Evolutionary conservation across 2,888 invertebrate genomes (phyloP).

Genomic region (Apodemia duryi): DNA sequence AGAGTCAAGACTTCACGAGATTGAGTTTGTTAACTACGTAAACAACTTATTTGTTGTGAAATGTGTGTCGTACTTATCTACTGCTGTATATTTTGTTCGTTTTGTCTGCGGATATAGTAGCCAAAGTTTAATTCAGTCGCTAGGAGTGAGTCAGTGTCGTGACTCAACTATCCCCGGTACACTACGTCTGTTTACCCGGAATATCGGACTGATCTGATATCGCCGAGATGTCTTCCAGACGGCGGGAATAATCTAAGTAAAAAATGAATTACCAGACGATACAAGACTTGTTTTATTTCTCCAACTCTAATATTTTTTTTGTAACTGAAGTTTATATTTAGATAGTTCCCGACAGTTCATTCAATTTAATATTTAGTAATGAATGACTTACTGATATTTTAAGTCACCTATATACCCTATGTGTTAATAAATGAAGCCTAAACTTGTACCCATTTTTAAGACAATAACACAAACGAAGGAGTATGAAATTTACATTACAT

Average conservation of each 20-base stretch:
- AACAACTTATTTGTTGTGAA: slow-evolving; percentile 9
- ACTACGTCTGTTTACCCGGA: too few species aligned
- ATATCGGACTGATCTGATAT: slow-evolving; percentile 19
- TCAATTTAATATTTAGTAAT: too few species aligned
- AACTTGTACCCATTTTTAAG: too few species aligned
- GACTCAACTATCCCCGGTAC: slow-evolving; percentile 20
- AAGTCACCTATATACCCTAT: too few species aligned
- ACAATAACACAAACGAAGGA: too few species aligned
- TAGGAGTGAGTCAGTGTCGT: slow-evolving; percentile 38
- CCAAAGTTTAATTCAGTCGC: slow-evolving; percentile 43
- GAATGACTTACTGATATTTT: too few species aligned
- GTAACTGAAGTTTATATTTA: slow-evolving; percentile 6
- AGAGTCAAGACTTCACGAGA: background rate
- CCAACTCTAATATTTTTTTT: slow-evolving; percentile 19
- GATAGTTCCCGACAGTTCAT: background rate
- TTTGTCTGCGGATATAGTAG: slow-evolving; percentile 30
- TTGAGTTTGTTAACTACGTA: background rate
- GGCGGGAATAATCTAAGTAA: slow-evolving; percentile 34
- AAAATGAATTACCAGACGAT: slow-evolving; percentile 34
- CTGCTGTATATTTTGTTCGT: slow-evolving; percentile 18
- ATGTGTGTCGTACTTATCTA: slow-evolving; percentile 11
- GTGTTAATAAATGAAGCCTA: too few species aligned
- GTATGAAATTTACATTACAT: too few species aligned
- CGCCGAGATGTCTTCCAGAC: slow-evolving; percentile 34
- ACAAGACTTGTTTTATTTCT: slow-evolving; percentile 31